Base-by-base conservation (phyloP, 2,797 vertebrate species). In the Huso huso region DNA sequence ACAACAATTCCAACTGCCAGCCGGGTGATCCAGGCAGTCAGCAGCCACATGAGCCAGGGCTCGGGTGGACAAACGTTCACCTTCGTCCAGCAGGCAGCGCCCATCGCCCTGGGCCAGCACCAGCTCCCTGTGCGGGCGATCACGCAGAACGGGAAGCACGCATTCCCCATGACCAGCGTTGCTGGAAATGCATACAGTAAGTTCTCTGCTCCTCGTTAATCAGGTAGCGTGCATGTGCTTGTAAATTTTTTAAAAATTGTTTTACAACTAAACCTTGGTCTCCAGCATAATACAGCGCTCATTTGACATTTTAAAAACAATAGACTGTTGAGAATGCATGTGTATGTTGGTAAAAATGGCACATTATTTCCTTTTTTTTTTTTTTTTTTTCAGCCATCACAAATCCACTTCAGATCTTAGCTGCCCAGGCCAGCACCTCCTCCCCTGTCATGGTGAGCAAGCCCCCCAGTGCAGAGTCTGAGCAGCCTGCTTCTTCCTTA, bases 341-440 rank as follows among this genome's bases (percentile, higher is more conserved):
- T 18, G 15, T 18, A 18, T 37, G 23, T 37, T 37, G 23, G 23
- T 37, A 37, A 37, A 37, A 37, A 37, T 37, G 23, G 23, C 23
- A 37, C 23, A 37, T 4, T 37, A 37, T 37, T 37, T 37, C 23
- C 23, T 37, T 18, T 18, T 18, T 18, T 18, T 18, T 18, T 37
- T 51, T 57, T 51, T 66, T 0, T 68, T 51, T 10, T 6, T 48
- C 82, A 98, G 95, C 93, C 75, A 85, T 98, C 62, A 92, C 85
- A 71, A 98, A 90, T 68, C 95, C 97, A 65, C 84, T 99, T 78
- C 96, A 99, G 88, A 95, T 99, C 70, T 81, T 99, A 53, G 97
- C 97, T 1, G 89, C 96, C 64, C 97, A 99, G 84, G 97, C 97
- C 10, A 97, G 95, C 76, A 97, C 94, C 0, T 99, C 96, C 59